Evolutionary conservation across 2,888 invertebrate genomes (phyloP), one percentile per base, ranked within the genome.

Genomic region (Lymantria dispar): DNA sequence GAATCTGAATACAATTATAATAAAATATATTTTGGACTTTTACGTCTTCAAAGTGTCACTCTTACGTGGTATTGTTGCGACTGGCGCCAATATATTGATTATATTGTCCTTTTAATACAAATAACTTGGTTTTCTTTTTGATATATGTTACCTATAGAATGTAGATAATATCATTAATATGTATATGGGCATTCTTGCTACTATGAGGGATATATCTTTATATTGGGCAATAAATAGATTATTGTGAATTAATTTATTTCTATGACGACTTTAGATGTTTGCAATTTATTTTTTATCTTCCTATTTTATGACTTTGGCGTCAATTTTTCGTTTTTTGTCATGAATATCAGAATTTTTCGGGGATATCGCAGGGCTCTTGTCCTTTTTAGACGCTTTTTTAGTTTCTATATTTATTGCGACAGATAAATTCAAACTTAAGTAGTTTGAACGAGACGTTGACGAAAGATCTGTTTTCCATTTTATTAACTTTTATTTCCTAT

Each of bases 1-100:
- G 45, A 38, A 56, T 64, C 52, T 51, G 52, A 61, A 63, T 61
- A 59, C 13, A 31, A 62, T 65, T 63, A 59, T 46, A 57, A 52
- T 52, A 50, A 53, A 50, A 57, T 61, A 49, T 43, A 50, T 60
- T 51, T 22, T 33, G 8, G 39, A 43, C 36, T 37, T 53, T 52
- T 57, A 45, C 29, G 43, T 53, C 50, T 55, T 66, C 52, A 49
- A 45, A 52, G 13, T 38, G 52, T 56, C 50, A 53, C 63, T 62
- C 53, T 66, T 64, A 66, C 64, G 46, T 37, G 30, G 29, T 29
- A 55, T 49, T 56, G 55, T 52, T 48, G 43, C 33, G 45, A 33
- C 33, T 65, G 68, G 67, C 65, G 68, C 63, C 63, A 56, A 12
- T 15, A 36, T 30, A 29, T 10, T 41, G 45, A 48, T 43, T 49